Conservation (phyloP, 2,888 invertebrate genomes). For the Schrankia costaestrigalis region DNA sequence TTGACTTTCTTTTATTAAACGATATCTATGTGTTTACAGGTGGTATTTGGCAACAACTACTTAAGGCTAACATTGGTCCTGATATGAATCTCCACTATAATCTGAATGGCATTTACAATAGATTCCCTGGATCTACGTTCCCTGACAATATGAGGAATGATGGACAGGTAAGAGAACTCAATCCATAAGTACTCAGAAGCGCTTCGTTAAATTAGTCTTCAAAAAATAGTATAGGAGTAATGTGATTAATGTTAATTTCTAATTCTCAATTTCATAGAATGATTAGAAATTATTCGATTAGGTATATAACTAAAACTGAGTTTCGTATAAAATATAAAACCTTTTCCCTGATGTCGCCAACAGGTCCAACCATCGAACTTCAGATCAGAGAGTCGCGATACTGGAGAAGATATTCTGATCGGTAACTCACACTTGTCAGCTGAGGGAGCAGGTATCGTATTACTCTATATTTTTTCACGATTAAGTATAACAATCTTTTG, state of each 20-base stretch:
- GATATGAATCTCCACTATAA: slow-evolving; percentile 77
- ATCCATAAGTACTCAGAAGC: too few relatives aligned
- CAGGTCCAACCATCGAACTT: slow-evolving; percentile 71
- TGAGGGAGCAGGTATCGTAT: slow-evolving; percentile 32
- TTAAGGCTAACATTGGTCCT: slow-evolving; percentile 75
- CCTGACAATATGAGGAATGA: slow-evolving; percentile 69
- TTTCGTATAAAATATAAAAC: too few relatives aligned
- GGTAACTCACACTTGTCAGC: slow-evolving; percentile 47
- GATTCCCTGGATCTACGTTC: slow-evolving; percentile 55
- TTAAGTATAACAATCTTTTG: too few relatives aligned
- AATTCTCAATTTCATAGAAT: too few relatives aligned
- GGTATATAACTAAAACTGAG: too few relatives aligned
- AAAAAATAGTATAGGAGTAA: too few relatives aligned
- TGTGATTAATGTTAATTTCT: too few relatives aligned
- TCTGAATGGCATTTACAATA: slow-evolving; percentile 70
- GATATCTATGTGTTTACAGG: slow-evolving; percentile 34
- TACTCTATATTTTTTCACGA: too few relatives aligned
- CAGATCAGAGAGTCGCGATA: slow-evolving; percentile 55
- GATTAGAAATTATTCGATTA: too few relatives aligned
- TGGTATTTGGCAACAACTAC: slow-evolving; percentile 72
- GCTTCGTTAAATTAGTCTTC: too few relatives aligned
- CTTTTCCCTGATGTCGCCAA: background rate
- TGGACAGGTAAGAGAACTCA: slow-evolving; percentile 52
- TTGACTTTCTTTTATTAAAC: too few relatives aligned
- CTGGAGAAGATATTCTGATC: slow-evolving; percentile 50